Conservation (phyloP, 2,888 invertebrate genomes). For the Drosophila diplacantha region DNA sequence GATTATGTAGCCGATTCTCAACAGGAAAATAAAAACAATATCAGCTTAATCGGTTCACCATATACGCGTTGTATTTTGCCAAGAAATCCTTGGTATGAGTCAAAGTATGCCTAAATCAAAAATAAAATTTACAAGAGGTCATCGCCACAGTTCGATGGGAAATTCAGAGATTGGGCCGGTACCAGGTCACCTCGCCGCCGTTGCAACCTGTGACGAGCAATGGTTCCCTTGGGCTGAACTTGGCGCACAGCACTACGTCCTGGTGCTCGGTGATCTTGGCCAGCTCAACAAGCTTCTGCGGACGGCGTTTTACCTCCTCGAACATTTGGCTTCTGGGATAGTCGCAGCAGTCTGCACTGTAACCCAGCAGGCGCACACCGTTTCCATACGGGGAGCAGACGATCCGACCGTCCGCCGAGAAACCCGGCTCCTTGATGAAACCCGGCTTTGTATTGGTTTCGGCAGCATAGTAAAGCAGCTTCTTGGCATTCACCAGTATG, state of each 20-base stretch:
- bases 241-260: constrained; percentile 91
- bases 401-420: constrained; percentile 92
- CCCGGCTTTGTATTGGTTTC: constrained; percentile 94
- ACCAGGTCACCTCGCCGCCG: constrained; percentile 92
- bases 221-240: constrained; percentile 92
- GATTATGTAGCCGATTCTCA: constrained; percentile 36
- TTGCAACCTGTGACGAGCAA: constrained; percentile 94
- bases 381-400: constrained; percentile 93
- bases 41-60: constrained; percentile 48
- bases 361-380: constrained; percentile 90
- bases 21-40: constrained; percentile 41
- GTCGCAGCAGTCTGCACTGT: constrained; percentile 87
- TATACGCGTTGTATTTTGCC: constrained; percentile 30
- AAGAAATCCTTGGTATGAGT: constrained; percentile 12
- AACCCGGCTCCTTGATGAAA: constrained; percentile 94
- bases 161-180: constrained; percentile 85
- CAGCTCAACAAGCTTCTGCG: constrained; percentile 81
- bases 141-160: constrained; percentile 1
- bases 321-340: constrained; percentile 79
- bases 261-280: constrained; percentile 85
- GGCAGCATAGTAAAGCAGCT: constrained; percentile 89
- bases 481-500: constrained; percentile 81
- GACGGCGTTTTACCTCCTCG: constrained; percentile 78
- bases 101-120: constrained; percentile 19
- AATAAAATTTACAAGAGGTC: constrained; percentile 20